Evolutionary conservation across 1,140 invertebrate genomes (phyloP).

Genomic region (Galleria mellonella): DNA sequence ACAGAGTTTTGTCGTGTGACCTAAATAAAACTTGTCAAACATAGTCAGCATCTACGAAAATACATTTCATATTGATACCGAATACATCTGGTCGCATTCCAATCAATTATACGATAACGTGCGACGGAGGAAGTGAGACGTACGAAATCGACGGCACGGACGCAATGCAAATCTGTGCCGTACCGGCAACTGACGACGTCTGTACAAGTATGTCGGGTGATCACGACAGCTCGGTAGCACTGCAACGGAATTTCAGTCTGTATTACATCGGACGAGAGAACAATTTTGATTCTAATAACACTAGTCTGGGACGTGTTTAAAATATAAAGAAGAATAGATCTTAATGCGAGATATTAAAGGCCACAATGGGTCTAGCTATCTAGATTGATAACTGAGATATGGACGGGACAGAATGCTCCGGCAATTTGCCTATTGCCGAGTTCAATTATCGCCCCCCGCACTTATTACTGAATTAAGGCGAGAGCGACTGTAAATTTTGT

Average conservation of each 20-base stretch:
- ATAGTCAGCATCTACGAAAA: background rate
- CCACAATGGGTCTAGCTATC: slow-evolving; percentile 12
- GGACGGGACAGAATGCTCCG: slow-evolving; percentile 39
- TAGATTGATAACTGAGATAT: slow-evolving; percentile 23
- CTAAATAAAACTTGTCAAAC: background rate
- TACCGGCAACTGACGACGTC: slow-evolving; percentile 31
- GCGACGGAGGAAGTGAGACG: slow-evolving; percentile 37
- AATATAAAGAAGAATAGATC: slow-evolving; percentile 16
- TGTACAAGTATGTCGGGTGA: slow-evolving; percentile 36
- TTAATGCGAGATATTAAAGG: slow-evolving; percentile 26
- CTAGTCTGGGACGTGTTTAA: slow-evolving; percentile 11
- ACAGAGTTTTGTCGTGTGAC: background rate
- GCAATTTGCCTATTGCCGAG: slow-evolving; percentile 68
- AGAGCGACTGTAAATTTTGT: slow-evolving; percentile 58
- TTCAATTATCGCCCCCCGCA: slow-evolving; percentile 70
- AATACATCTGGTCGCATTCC: slow-evolving; percentile 32
- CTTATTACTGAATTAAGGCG: slow-evolving; percentile 70
- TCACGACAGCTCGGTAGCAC: slow-evolving; percentile 20
- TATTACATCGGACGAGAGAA: slow-evolving; percentile 30
- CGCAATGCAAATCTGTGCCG: slow-evolving; percentile 57
- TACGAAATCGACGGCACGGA: slow-evolving; percentile 43
- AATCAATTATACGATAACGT: slow-evolving; percentile 33
- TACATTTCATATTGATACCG: slow-evolving; percentile 18
- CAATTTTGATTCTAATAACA: slow-evolving; percentile 36
- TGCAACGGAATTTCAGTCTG: slow-evolving; percentile 28